Conservation (phyloP, 2,888 invertebrate species). For the Glaucopsyche alexis region DNA sequence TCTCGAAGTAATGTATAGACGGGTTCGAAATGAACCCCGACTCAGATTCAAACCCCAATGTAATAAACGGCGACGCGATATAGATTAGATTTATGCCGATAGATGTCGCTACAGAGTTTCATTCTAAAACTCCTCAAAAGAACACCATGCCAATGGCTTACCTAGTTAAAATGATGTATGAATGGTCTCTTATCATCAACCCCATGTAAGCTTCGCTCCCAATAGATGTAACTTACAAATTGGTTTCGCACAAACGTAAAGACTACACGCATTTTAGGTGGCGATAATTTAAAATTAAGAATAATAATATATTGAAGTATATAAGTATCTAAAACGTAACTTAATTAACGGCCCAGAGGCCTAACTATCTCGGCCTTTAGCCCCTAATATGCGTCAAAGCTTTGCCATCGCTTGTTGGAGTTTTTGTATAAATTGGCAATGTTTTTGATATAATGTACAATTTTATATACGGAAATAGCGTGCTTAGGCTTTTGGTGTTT, state of each 20-base stretch:
- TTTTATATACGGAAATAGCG: conserved; percentile 46
- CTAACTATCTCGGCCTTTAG: neutral
- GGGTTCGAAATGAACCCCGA: neutral
- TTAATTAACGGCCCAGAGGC: neutral
- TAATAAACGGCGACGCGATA: neutral
- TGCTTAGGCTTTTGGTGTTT: conserved; percentile 65
- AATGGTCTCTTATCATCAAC: conserved; percentile 24
- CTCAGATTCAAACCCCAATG: neutral
- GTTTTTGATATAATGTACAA: conserved; percentile 51
- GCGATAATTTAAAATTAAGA: neutral
- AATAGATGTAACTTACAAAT: conserved; percentile 49
- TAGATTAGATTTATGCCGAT: neutral
- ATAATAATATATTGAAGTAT: neutral
- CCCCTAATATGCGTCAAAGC: neutral
- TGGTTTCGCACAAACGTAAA: conserved; percentile 61
- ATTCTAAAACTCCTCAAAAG: neutral
- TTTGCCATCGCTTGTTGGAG: conserved; percentile 34
- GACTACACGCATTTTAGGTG: conserved; percentile 31
- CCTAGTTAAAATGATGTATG: neutral
- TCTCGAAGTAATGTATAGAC: neutral
- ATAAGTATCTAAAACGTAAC: neutral
- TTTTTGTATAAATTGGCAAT: conserved; percentile 45
- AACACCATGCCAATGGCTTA: neutral
- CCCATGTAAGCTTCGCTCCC: conserved; percentile 55
- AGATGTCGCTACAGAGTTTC: neutral